Conservation (phyloP, 1,140 invertebrate genomes). For the Microvelia longipes region DNA sequence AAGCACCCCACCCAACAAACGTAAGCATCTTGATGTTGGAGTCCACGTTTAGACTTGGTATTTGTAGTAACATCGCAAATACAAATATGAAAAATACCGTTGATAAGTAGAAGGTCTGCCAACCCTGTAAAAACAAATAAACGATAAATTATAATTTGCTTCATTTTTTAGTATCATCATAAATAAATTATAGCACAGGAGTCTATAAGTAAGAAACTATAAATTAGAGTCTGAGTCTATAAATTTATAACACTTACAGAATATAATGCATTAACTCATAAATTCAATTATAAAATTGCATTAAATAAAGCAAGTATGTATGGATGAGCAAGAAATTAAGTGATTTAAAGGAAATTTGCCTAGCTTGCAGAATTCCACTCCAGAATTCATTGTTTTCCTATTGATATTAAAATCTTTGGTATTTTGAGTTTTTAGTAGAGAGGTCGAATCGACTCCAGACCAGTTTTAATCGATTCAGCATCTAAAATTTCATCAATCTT, state of each 20-base stretch:
- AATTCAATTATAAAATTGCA: background rate
- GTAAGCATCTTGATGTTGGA: slow-evolving; percentile 58
- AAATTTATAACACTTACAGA: background rate
- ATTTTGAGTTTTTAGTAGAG: no score
- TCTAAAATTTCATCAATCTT: no score
- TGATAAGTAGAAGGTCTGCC: slow-evolving; percentile 66
- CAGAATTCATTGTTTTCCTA: no score
- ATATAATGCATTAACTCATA: background rate
- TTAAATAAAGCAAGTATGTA: background rate
- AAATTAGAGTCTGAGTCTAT: background rate
- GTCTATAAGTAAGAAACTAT: background rate
- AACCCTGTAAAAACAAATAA: slow-evolving; percentile 42
- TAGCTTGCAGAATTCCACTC: no score
- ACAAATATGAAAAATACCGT: slow-evolving; percentile 64
- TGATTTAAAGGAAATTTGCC: no score
- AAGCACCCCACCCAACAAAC: slow-evolving; percentile 72
- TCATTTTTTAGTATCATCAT: background rate
- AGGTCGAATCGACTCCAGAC: no score
- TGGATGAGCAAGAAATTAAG: no score
- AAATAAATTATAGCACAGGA: background rate
- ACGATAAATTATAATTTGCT: background rate
- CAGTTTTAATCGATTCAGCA: no score
- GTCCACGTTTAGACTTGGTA: slow-evolving; percentile 53
- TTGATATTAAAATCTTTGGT: no score
- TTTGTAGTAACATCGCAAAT: slow-evolving; percentile 59